Evolutionary conservation across 2,797 vertebrate genomes (phyloP).

Genomic region (Smutsia temminckii): DNA sequence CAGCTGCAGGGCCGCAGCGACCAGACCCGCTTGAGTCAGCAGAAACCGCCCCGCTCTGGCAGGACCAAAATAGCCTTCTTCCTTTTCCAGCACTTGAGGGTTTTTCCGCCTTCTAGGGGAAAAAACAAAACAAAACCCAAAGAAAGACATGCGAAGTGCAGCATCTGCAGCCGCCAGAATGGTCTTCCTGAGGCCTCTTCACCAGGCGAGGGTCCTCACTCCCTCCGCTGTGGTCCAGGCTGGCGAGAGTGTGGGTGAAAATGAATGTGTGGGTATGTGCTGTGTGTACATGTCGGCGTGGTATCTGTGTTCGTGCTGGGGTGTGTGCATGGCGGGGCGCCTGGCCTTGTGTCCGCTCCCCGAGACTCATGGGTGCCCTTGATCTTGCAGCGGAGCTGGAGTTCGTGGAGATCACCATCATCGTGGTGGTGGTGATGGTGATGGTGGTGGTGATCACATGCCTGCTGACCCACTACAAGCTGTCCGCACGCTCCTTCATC

Average conservation of each 20-base stretch:
- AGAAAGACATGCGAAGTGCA: not conserved
- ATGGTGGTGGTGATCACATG: conserved; percentile 99
- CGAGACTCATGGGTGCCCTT: conserved; percentile 39
- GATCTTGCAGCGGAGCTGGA: conserved; percentile 93
- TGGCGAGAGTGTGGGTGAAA: no score
- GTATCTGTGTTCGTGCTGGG: no score
- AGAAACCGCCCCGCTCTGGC: conserved; percentile 21
- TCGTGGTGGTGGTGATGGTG: conserved; percentile 98
- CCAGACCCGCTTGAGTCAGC: conserved; percentile 70
- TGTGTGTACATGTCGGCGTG: no score
- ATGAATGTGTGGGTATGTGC: no score
- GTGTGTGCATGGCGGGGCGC: not conserved
- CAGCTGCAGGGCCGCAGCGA: conserved; percentile 72
- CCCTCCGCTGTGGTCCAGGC: no score
- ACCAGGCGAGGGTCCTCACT: no score
- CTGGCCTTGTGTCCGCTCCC: not conserved
- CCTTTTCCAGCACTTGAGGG: conserved; percentile 17
- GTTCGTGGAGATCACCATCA: conserved; percentile 98
- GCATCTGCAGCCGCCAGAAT: not conserved
- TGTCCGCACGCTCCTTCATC: conserved; percentile 93
- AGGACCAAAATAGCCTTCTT: conserved; percentile 23
- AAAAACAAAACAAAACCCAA: not conserved
- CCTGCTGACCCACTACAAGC: conserved; percentile 96
- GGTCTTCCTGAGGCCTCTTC: not conserved
- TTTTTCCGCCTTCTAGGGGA: not conserved